Evolutionary conservation across 2,113 vertebrate species (phyloP).

Genomic region (Limanda limanda): DNA sequence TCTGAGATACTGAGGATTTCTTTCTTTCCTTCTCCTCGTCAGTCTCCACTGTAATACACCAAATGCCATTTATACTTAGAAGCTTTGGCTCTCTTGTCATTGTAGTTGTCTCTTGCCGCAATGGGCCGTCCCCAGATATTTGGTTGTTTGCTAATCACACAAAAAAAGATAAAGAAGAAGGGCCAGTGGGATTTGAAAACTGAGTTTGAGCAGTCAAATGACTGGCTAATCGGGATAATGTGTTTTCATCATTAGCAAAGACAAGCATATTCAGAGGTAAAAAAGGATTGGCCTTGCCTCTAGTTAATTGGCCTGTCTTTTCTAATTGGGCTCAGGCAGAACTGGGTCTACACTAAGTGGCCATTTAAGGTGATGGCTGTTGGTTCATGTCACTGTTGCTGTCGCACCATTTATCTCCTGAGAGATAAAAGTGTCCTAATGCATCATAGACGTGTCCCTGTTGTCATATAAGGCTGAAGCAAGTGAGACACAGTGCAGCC

Average conservation of each 20-base stretch:
- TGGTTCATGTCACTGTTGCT: constrained; percentile 21
- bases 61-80: constrained; percentile 6
- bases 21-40: not conserved
- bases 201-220: constrained; percentile 23
- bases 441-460: constrained; percentile 1
- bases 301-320: constrained; percentile 42
- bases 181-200: constrained; percentile 23
- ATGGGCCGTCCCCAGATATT: constrained; percentile 28
- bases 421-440: constrained; percentile 27
- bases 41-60: not conserved
- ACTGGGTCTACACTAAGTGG: constrained; percentile 36
- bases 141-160: constrained; percentile 22
- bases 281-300: constrained; percentile 10
- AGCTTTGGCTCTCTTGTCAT: constrained; percentile 11
- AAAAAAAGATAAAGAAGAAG: constrained; percentile 12
- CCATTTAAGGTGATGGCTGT: constrained; percentile 51
- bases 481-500: not conserved
- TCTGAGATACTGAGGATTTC: constrained; percentile 20
- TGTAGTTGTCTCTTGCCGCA: constrained; percentile 20
- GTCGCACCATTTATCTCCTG: constrained; percentile 29
- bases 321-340: constrained; percentile 40
- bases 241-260: constrained; percentile 58
- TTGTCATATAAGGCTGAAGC: constrained; percentile 1
- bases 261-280: constrained; percentile 35
- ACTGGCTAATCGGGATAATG: constrained; percentile 29